Evolutionary conservation across 2,113 vertebrate species (phyloP).

Genomic region (Myrmophylax atrothorax): DNA sequence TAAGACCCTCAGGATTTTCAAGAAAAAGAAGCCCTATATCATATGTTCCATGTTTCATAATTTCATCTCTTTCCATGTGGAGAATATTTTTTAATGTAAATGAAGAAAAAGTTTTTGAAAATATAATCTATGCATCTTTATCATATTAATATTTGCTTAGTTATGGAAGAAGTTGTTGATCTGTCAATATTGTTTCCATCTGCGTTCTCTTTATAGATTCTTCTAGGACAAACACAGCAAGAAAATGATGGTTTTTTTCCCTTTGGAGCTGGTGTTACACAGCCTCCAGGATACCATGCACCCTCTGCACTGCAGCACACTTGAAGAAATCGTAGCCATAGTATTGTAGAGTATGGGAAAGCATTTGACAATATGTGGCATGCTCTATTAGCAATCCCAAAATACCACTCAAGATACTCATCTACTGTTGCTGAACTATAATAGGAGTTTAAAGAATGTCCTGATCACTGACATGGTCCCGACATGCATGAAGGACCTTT

Average conservation of each 20-base stretch:
- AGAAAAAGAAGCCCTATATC: background rate
- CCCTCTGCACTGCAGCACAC: background rate
- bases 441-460: background rate
- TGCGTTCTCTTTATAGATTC: background rate
- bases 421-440: background rate
- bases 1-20: background rate
- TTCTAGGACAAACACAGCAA: background rate
- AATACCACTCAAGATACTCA: background rate
- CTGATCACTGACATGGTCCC: background rate
- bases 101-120: background rate
- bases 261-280: background rate
- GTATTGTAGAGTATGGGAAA: background rate
- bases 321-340: background rate
- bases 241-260: background rate
- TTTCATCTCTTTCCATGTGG: background rate
- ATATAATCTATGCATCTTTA: background rate
- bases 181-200: background rate
- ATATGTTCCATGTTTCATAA: background rate
- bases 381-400: background rate
- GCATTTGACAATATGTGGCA: background rate
- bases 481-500: background rate
- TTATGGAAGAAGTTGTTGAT: background rate
- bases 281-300: background rate
- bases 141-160: background rate
- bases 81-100: background rate